Percentiles rank a stretch among this genome's conserved stretches.
phyloP scores from a whole-genome alignment of 2,113 vertebrate species.

The Anoura caudifer region DNA sequence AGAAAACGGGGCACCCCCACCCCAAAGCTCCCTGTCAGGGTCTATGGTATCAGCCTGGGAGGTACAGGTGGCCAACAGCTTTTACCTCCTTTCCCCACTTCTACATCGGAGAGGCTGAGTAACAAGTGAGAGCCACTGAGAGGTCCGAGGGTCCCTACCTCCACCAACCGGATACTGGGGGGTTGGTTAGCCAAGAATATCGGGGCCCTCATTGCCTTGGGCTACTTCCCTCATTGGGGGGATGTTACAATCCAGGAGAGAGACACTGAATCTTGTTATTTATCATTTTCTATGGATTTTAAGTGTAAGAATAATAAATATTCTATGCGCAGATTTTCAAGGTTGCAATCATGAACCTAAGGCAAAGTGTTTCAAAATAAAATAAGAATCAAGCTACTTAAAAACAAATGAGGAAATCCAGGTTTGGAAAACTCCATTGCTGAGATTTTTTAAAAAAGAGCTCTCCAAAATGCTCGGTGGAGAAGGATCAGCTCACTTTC shows the following conservation, averaged over 20 bases:
- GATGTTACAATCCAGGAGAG: not conserved
- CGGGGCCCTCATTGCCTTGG: not conserved
- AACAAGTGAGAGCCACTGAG: not conserved
- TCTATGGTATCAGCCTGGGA: fast-evolving
- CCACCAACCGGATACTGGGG: fast-evolving
- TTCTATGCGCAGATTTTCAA: not conserved
- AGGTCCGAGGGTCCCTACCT: not conserved
- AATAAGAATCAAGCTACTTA: not conserved
- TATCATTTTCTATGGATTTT: not conserved
- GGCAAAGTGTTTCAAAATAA: not conserved
- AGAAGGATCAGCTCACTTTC: not conserved
- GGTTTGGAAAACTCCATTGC: not conserved
- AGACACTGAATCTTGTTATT: not conserved
- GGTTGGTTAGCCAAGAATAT: not conserved
- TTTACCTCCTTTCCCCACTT: not conserved
- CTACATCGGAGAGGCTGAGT: not conserved
- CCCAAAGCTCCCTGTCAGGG: not conserved
- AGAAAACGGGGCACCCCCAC: not conserved
- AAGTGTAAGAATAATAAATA: not conserved
- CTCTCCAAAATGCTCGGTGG: not conserved
- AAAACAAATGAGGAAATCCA: not conserved
- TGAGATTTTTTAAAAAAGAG: not conserved
- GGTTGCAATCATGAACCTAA: not conserved
- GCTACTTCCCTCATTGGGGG: not conserved
- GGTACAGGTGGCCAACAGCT: not conserved